A percentile compares a stretch with the other conserved stretches of the same genome.
Evolutionary conservation across 2,888 invertebrate genomes (phyloP).

Genomic region (Frankliniella fusca): DNA sequence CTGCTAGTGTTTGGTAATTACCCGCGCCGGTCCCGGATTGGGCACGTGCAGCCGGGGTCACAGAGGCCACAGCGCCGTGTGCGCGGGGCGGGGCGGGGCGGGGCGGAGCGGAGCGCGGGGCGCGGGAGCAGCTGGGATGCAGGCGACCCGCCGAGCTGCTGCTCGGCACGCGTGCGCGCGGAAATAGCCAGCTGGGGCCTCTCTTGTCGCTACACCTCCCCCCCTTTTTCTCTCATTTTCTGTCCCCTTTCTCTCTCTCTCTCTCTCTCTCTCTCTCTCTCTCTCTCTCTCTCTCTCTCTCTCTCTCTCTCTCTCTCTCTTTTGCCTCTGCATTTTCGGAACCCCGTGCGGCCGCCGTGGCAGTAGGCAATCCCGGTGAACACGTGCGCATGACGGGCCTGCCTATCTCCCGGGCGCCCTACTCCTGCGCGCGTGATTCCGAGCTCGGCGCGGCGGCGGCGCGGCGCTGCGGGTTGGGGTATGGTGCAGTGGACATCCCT

Average conservation of each 20-base stretch:
- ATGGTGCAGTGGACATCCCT: no score
- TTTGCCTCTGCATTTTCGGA: conserved; percentile 33
- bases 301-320: conserved; percentile 27
- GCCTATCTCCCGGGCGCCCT: no score
- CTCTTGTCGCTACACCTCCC: background rate
- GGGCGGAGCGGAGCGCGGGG: background rate
- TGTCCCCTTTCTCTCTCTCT: background rate
- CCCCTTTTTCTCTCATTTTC: background rate
- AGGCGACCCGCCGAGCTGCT: background rate
- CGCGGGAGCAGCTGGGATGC: background rate
- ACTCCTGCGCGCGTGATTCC: no score
- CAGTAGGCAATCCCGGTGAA: conserved; percentile 34
- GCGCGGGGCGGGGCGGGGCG: background rate
- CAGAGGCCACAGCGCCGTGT: background rate
- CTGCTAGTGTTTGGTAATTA: no score
- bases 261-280: conserved; percentile 26
- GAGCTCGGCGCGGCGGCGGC: no score
- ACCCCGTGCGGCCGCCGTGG: conserved; percentile 34
- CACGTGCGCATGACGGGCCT: background rate
- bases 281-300: conserved; percentile 28
- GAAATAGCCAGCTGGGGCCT: background rate
- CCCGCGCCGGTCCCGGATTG: no score
- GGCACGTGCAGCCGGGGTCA: background rate
- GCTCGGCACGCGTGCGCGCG: background rate
- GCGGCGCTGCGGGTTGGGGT: no score